These are phyloP conservation scores for Coracopsis vasa DNA, from an alignment of 2,113 vertebrate species.

Conservation along the genomic window DNA sequence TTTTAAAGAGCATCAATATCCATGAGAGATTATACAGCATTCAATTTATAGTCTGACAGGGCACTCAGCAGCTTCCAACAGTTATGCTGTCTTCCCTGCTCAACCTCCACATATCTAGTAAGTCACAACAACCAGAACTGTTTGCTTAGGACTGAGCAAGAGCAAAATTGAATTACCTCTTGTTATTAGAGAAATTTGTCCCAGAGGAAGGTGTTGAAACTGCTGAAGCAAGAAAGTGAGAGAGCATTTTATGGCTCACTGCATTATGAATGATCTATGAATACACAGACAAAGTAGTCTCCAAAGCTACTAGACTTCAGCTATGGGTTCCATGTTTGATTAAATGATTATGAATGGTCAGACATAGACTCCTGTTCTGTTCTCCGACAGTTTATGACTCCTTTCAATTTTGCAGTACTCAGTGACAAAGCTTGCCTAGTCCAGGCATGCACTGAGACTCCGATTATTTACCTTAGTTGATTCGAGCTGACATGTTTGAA, in stretches of 20 bases:
- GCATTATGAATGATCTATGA: conserved; percentile 12
- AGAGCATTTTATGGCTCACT: conserved; percentile 69
- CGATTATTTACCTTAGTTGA: conserved; percentile 65
- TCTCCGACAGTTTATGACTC: conserved; percentile 62
- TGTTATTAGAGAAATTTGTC: conserved; percentile 74
- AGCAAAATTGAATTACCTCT: conserved; percentile 76
- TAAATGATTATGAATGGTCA: conserved; percentile 67
- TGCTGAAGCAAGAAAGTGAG: conserved; percentile 70
- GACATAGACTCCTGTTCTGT: conserved; percentile 66
- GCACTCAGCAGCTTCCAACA: not conserved
- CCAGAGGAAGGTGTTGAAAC: conserved; percentile 65
- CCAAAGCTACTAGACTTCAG: conserved; percentile 26
- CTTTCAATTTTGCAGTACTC: conserved; percentile 52
- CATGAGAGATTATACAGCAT: not conserved
- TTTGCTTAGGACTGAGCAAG: conserved; percentile 52
- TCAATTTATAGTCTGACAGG: not conserved
- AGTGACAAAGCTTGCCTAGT: conserved; percentile 40
- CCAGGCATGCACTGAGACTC: conserved; percentile 43
- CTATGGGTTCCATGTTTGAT: conserved; percentile 62
- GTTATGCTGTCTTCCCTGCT: not conserved
- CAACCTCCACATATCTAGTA: not conserved
- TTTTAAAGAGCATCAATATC: not conserved
- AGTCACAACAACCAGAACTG: not conserved
- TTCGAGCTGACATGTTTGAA: conserved; percentile 45
- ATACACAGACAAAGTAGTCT: conserved; percentile 45